Evolutionary conservation across 2,113 vertebrate species (phyloP).

Genomic region (Saimiri boliviensis): DNA sequence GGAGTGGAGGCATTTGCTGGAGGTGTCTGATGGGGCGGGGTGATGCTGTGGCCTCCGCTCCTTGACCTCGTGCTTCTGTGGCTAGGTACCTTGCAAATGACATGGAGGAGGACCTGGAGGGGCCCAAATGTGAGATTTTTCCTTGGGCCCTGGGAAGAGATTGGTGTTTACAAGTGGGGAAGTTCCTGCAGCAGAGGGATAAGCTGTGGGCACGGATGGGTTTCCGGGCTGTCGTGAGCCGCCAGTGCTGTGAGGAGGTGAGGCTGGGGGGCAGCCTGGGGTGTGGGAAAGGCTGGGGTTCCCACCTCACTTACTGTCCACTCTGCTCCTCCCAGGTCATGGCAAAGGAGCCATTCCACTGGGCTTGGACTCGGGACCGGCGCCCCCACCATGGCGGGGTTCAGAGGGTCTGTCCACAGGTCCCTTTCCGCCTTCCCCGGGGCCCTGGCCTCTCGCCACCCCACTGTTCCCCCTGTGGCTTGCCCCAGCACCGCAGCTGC

Average conservation of each 20-base stretch:
- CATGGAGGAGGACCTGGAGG: slow-evolving; percentile 83
- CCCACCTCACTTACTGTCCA: background rate
- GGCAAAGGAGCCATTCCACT: slow-evolving; percentile 70
- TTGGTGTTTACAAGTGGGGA: slow-evolving; percentile 56
- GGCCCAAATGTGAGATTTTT: slow-evolving; percentile 80
- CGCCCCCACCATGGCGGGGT: slow-evolving; percentile 74
- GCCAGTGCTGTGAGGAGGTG: slow-evolving; percentile 80
- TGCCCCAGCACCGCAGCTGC: background rate
- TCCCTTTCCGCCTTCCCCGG: background rate
- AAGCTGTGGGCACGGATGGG: slow-evolving; percentile 78
- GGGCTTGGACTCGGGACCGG: slow-evolving; percentile 78
- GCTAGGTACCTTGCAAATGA: slow-evolving; percentile 82
- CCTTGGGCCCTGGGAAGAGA: slow-evolving; percentile 76
- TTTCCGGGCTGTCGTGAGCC: slow-evolving; percentile 77
- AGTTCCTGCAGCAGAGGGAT: slow-evolving; percentile 74
- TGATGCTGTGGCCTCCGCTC: background rate
- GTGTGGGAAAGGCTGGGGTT: too few species aligned
- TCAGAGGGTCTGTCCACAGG: slow-evolving; percentile 44
- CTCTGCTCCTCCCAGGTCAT: slow-evolving; percentile 69
- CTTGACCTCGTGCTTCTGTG: fast-evolving
- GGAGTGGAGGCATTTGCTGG: fast-evolving
- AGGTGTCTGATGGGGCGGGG: fast-evolving
- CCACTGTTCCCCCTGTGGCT: slow-evolving; percentile 63
- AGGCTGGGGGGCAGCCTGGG: background rate
- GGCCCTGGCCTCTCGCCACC: slow-evolving; percentile 45